Percentiles rank a stretch among this genome's conserved stretches.
These are phyloP conservation scores for Siphlonurus alternatus DNA, from an alignment of 2,888 invertebrate species.

Conservation along the genomic window DNA sequence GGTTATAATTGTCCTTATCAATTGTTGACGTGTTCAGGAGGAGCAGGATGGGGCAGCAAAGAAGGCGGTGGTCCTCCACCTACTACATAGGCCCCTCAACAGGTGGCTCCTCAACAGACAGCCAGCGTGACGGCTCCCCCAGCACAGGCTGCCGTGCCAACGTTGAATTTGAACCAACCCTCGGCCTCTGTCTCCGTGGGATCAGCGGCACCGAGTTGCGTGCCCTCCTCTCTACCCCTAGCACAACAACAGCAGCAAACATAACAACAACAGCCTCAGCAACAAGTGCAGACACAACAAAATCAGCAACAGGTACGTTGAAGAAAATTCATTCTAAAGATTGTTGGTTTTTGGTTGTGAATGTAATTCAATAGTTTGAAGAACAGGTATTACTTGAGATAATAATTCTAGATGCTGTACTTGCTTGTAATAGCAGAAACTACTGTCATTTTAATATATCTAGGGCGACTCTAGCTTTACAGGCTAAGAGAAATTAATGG, in stretches of 20 bases:
- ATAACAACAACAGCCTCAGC: constrained; percentile 11
- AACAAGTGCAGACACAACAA: not conserved
- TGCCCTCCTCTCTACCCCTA: constrained; percentile 16
- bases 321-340: too few relatives aligned
- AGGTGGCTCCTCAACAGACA: too few relatives aligned
- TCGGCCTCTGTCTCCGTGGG: constrained; percentile 16
- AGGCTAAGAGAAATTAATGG: too few relatives aligned
- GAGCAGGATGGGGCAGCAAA: constrained; percentile 60
- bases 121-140: not conserved
- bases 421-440: too few relatives aligned
- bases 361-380: too few relatives aligned
- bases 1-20: too few relatives aligned
- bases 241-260: constrained; percentile 15
- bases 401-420: too few relatives aligned
- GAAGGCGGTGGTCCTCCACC: not conserved
- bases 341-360: not conserved
- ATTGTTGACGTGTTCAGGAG: constrained; percentile 21
- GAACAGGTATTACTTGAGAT: too few relatives aligned
- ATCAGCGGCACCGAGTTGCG: constrained; percentile 16
- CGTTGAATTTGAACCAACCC: not conserved
- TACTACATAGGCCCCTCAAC: too few relatives aligned
- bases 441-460: too few relatives aligned
- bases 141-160: not conserved
- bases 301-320: not conserved
- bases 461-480: too few relatives aligned